Evolutionary conservation across 1,140 invertebrate genomes (phyloP).

Genomic region (Trichonephila inaurata): DNA sequence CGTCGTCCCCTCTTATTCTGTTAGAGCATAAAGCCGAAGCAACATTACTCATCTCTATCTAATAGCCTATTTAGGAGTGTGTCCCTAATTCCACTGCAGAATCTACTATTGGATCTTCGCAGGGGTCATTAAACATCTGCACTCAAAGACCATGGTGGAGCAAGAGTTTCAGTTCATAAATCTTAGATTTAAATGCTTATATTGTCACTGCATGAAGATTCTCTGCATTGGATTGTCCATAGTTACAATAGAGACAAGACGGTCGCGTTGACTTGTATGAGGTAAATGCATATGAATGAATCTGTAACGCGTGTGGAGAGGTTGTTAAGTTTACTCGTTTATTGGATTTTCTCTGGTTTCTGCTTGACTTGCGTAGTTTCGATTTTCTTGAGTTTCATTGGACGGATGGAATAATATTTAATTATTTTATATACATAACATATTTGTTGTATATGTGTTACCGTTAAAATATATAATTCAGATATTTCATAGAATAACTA

Average conservation of each 20-base stretch:
- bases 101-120: background rate
- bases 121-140: background rate
- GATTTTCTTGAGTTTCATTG: too few relatives aligned
- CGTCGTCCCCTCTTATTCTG: background rate
- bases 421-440: too few relatives aligned
- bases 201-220: background rate
- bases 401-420: too few relatives aligned
- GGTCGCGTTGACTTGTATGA: background rate
- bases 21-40: background rate
- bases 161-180: background rate
- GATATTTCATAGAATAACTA: too few relatives aligned
- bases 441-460: too few relatives aligned
- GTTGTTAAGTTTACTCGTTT: background rate
- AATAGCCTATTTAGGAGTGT: background rate
- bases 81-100: background rate
- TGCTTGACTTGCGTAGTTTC: background rate
- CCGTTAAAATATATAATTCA: too few relatives aligned
- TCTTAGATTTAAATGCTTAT: background rate
- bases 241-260: background rate
- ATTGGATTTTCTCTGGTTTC: background rate
- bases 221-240: background rate
- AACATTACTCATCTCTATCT: background rate
- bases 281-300: background rate
- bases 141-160: background rate
- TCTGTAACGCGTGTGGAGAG: background rate